These are phyloP conservation scores for Taphrorychus bicolor DNA, from an alignment of 2,888 invertebrate genomes.

Conservation along the genomic window DNA sequence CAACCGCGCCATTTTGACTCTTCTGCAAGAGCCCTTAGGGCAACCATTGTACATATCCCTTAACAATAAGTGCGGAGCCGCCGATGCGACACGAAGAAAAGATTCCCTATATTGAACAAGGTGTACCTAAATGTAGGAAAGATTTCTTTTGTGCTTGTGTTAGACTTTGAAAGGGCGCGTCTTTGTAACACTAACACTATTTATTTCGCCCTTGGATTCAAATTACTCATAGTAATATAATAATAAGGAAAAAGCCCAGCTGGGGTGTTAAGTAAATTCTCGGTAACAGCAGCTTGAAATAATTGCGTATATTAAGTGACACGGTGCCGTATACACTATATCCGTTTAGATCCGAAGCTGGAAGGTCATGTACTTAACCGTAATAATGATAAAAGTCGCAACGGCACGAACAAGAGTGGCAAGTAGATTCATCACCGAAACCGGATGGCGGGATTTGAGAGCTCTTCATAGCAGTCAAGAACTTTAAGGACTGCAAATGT, in stretches of 20 bases:
- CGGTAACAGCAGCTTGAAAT: background rate
- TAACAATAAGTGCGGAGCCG: slow-evolving; percentile 11
- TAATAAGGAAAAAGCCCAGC: slow-evolving; percentile 15
- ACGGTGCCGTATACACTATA: too few relatives aligned
- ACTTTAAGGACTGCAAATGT: slow-evolving; percentile 32
- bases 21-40: slow-evolving; percentile 21
- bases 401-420: slow-evolving; percentile 13
- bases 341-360: too few relatives aligned
- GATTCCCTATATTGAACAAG: slow-evolving; percentile 44
- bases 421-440: slow-evolving; percentile 27
- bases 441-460: slow-evolving; percentile 28
- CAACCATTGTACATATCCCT: slow-evolving; percentile 19
- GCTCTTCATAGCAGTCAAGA: slow-evolving; percentile 34
- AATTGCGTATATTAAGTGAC: too few relatives aligned
- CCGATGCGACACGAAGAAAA: slow-evolving; percentile 2
- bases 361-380: too few relatives aligned
- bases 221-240: slow-evolving; percentile 26
- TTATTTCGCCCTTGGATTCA: slow-evolving; percentile 34
- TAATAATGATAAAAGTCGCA: background rate
- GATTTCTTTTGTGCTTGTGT: slow-evolving; percentile 48
- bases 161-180: slow-evolving; percentile 51
- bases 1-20: slow-evolving; percentile 24
- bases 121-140: slow-evolving; percentile 51
- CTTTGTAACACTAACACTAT: slow-evolving; percentile 52
- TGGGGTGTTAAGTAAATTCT: slow-evolving; percentile 3